Conservation (phyloP, 2,113 vertebrate genomes). For the Phocoena sinus region DNA sequence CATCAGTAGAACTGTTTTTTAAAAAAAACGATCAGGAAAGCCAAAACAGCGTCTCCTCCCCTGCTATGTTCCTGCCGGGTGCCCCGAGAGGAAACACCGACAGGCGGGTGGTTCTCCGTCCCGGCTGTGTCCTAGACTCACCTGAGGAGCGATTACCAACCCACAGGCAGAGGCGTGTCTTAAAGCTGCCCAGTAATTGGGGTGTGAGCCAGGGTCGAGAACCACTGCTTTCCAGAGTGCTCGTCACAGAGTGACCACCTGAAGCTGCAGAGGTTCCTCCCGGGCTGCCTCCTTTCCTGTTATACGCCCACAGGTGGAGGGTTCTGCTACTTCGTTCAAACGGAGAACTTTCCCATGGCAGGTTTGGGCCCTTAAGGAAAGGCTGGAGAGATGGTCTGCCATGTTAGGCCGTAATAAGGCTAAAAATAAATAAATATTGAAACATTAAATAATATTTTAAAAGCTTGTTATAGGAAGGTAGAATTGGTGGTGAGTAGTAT, state of each 20-base stretch:
- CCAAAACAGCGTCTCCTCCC: not conserved
- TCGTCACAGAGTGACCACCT: not conserved
- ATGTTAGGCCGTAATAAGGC: not conserved
- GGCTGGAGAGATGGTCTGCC: not conserved
- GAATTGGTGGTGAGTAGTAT: not conserved
- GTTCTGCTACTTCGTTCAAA: not conserved
- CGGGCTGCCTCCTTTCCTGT: not conserved
- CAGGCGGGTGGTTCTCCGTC: not conserved
- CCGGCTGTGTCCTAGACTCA: not conserved
- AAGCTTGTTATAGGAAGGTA: not conserved
- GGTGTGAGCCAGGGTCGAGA: not conserved
- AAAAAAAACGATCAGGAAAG: not conserved
- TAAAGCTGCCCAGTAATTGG: not conserved
- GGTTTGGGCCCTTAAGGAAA: not conserved
- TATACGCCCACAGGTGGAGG: not conserved
- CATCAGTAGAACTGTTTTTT: not conserved
- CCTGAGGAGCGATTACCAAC: not conserved
- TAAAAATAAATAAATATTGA: not conserved
- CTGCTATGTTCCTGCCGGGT: rapidly evolving
- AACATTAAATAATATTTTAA: not conserved
- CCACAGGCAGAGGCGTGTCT: not conserved
- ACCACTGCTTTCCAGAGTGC: too few relatives aligned
- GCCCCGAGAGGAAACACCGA: not conserved
- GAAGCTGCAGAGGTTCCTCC: not conserved
- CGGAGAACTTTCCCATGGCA: not conserved